These are phyloP conservation scores for Ips typographus DNA, from an alignment of 1,140 invertebrate genomes.

Conservation along the genomic window DNA sequence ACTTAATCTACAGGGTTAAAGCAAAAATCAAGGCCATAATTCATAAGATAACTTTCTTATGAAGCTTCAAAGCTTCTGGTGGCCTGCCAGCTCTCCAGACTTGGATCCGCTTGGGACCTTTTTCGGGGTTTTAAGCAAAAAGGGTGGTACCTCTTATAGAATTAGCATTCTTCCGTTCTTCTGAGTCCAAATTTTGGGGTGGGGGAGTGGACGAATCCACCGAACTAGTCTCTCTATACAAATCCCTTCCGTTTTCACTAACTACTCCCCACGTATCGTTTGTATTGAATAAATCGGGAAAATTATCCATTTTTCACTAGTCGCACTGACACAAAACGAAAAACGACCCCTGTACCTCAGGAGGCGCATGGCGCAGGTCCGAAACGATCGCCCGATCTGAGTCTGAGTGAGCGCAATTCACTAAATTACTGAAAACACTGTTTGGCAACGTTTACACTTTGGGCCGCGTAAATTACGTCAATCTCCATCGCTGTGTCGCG, in stretches of 20 bases:
- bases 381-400: constrained; percentile 19
- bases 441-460: background rate
- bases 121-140: background rate
- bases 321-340: constrained; percentile 34
- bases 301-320: constrained; percentile 49
- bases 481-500: constrained; percentile 23
- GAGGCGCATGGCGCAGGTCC: constrained; percentile 45
- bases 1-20: no score
- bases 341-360: constrained; percentile 42
- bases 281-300: constrained; percentile 48
- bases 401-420: constrained; percentile 1
- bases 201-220: constrained; percentile 46
- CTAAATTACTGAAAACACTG: background rate
- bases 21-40: no score
- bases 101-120: background rate
- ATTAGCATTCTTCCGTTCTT: constrained; percentile 62
- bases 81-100: no score
- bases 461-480: constrained; percentile 15
- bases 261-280: constrained; percentile 43
- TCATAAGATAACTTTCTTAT: no score
- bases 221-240: constrained; percentile 40
- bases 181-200: constrained; percentile 50
- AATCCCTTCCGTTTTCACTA: constrained; percentile 37
- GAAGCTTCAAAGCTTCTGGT: no score
- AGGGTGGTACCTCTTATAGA: constrained; percentile 58